These are phyloP conservation scores for Seira musarum DNA, from an alignment of 2,888 invertebrate genomes.

Conservation along the genomic window DNA sequence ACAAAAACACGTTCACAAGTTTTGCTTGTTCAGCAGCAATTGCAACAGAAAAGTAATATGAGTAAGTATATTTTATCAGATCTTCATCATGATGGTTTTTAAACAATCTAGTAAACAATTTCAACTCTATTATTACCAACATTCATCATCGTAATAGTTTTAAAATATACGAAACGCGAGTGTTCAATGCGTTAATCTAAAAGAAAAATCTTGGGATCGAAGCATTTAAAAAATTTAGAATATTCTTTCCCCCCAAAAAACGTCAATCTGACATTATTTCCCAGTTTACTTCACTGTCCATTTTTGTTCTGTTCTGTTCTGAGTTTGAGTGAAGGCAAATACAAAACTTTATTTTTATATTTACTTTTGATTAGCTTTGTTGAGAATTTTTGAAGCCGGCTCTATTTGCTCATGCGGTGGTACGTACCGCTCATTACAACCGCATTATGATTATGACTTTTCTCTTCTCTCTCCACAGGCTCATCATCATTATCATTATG, in stretches of 20 bases:
- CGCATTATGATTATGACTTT: constrained; percentile 20
- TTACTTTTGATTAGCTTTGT: background rate
- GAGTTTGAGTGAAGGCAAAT: background rate
- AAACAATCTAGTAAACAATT: background rate
- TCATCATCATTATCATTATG: constrained; percentile 24
- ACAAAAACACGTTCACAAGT: too few species aligned
- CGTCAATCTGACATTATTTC: too few species aligned
- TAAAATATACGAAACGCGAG: too few species aligned
- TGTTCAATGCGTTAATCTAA: too few species aligned
- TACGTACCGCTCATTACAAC: constrained; percentile 11
- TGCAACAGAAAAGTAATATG: too few species aligned
- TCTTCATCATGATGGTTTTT: too few species aligned
- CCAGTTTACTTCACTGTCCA: too few species aligned
- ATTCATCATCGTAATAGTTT: background rate
- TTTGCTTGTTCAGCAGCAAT: too few species aligned
- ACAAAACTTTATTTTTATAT: background rate
- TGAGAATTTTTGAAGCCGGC: background rate
- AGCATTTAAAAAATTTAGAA: too few species aligned
- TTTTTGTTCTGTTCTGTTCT: too few species aligned
- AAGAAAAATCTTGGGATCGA: too few species aligned
- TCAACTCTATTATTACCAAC: background rate
- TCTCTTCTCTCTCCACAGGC: background rate
- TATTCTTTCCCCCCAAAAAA: background rate
- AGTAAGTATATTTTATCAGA: too few species aligned
- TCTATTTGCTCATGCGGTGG: background rate